phyloP scores from a whole-genome alignment of 2,888 invertebrate species.

The Diploptera punctata region DNA sequence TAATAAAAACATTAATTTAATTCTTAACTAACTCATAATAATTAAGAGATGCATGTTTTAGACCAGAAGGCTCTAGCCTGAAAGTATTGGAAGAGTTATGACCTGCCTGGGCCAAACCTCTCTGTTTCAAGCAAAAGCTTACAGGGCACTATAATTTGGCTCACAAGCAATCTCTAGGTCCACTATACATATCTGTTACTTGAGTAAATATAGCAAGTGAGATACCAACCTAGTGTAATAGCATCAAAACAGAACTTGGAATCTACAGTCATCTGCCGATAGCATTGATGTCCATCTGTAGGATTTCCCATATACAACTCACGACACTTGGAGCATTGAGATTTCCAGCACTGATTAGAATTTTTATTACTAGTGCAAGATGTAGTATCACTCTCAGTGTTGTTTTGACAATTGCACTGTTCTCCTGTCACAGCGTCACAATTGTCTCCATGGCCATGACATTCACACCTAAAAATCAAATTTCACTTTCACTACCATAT shows the following conservation, averaged over 20 bases:
- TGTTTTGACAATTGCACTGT: conserved; percentile 93
- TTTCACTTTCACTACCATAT: too few relatives aligned
- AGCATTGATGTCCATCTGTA: conserved; percentile 93
- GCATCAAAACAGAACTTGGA: conserved; percentile 94
- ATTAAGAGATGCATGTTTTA: too few relatives aligned
- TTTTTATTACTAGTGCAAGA: conserved; percentile 73
- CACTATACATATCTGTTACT: too few relatives aligned
- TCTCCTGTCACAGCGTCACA: conserved; percentile 92
- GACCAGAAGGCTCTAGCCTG: too few relatives aligned
- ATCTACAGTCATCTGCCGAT: conserved; percentile 91
- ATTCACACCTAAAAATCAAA: conserved; percentile 88
- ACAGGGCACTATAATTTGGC: too few relatives aligned
- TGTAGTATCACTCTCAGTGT: conserved; percentile 90
- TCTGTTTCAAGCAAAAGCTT: too few relatives aligned
- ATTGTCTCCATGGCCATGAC: conserved; percentile 91
- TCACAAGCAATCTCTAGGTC: too few relatives aligned
- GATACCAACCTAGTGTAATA: conserved; percentile 73
- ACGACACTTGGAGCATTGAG: conserved; percentile 91
- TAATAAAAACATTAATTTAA: too few relatives aligned
- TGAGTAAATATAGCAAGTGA: background rate
- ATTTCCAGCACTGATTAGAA: conserved; percentile 79
- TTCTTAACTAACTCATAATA: too few relatives aligned
- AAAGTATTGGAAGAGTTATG: too few relatives aligned
- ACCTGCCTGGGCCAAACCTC: too few relatives aligned
- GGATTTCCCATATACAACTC: conserved; percentile 93